Conservation (phyloP, 2,113 vertebrate genomes). For the Acinonyx jubatus region DNA sequence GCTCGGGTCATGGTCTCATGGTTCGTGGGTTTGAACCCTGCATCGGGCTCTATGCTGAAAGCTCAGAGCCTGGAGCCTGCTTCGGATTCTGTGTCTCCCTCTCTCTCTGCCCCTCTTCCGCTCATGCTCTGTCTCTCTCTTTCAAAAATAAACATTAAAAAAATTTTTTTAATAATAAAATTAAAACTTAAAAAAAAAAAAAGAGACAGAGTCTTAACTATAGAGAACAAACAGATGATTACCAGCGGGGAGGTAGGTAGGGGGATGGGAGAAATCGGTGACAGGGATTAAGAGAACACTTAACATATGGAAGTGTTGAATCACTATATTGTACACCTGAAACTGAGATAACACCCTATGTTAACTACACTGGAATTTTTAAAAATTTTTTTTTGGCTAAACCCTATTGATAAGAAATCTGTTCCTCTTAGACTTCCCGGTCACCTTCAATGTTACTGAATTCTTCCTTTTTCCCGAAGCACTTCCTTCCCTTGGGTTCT, state of each 20-base stretch:
- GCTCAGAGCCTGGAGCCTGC: too few relatives aligned
- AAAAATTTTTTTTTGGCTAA: neutral
- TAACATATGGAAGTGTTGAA: neutral
- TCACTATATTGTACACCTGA: neutral
- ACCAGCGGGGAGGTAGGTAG: neutral
- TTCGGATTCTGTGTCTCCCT: too few relatives aligned
- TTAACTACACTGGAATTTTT: neutral
- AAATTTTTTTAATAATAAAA: too few relatives aligned
- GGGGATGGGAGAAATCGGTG: neutral
- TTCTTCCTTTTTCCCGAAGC: neutral
- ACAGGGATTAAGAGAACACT: neutral
- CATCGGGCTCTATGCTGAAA: too few relatives aligned
- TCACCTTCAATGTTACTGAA: too few relatives aligned
- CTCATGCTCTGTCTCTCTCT: too few relatives aligned
- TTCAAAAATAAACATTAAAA: too few relatives aligned
- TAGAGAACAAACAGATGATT: neutral
- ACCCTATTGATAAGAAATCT: too few relatives aligned
- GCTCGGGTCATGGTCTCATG: too few relatives aligned
- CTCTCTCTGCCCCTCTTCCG: too few relatives aligned
- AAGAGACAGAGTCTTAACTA: neutral
- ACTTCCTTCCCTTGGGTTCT: neutral
- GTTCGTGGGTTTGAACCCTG: too few relatives aligned
- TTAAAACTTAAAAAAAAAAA: too few relatives aligned
- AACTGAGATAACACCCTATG: neutral
- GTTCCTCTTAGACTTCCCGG: neutral